Percentiles rank a stretch among this genome's conserved stretches.
phyloP scores from a whole-genome alignment of 2,888 invertebrate species.

The Caenorhabditis auriculariae region DNA sequence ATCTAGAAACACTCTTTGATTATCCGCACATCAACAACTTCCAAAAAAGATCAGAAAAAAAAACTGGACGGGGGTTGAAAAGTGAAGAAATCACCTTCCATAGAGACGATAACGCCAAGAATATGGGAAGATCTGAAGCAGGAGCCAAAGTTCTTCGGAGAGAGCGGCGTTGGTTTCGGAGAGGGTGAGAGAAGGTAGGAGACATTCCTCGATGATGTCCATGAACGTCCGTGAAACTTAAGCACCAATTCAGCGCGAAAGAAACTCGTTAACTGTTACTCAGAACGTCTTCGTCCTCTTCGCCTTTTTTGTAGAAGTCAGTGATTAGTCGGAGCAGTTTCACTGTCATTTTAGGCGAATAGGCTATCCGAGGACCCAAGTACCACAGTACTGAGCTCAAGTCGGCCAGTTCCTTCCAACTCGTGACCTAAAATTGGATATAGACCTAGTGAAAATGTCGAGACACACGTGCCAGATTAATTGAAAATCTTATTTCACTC shows the following conservation, averaged over 20 bases:
- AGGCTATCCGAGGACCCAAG: conserved; percentile 43
- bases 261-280: conserved; percentile 9
- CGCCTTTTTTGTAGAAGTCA: conserved; percentile 64
- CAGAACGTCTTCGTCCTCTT: conserved; percentile 21
- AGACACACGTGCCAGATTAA: no score
- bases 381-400: conserved; percentile 29
- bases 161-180: conserved; percentile 92
- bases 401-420: conserved; percentile 45
- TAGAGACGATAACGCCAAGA: conserved; percentile 63
- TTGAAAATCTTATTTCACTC: no score
- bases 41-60: background rate
- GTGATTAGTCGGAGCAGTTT: conserved; percentile 74
- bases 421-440: conserved; percentile 11
- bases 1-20: conserved; percentile 71
- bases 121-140: conserved; percentile 69
- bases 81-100: conserved; percentile 14
- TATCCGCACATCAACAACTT: no score
- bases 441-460: background rate
- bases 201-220: conserved; percentile 73
- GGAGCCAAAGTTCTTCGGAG: conserved; percentile 90
- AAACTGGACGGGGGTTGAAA: background rate
- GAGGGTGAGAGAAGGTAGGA: conserved; percentile 87
- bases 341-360: conserved; percentile 76
- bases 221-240: conserved; percentile 38
- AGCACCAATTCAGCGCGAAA: background rate